Conservation (phyloP, 2,888 invertebrate genomes). For the Calameuta pallipes region DNA sequence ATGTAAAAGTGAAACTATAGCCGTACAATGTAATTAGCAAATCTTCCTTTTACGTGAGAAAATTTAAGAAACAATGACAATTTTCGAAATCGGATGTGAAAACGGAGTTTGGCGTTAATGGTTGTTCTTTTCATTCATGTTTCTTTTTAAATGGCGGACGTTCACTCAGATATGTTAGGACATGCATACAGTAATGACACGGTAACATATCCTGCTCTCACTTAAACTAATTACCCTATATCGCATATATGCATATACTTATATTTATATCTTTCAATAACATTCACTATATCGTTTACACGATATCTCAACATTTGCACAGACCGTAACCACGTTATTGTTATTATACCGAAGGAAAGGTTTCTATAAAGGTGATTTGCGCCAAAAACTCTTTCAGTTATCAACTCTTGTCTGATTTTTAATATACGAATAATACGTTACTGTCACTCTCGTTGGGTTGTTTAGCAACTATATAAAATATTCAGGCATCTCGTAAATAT, state of each 20-base stretch:
- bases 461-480: too few species aligned
- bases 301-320: background rate
- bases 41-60: too few species aligned
- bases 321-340: conserved; percentile 2
- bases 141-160: conserved; percentile 26
- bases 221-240: conserved; percentile 17
- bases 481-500: too few species aligned
- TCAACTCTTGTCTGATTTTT: too few species aligned
- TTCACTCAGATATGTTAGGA: conserved; percentile 48
- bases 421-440: too few species aligned
- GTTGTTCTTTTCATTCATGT: too few species aligned
- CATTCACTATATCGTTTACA: conserved; percentile 1
- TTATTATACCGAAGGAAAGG: conserved; percentile 14
- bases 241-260: conserved; percentile 4
- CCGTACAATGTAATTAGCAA: too few species aligned
- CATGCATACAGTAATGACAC: conserved; percentile 29
- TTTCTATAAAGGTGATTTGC: conserved; percentile 18
- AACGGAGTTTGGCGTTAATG: too few species aligned
- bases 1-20: too few species aligned
- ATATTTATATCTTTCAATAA: conserved; percentile 12
- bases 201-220: conserved; percentile 15
- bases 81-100: background rate
- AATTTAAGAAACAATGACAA: background rate
- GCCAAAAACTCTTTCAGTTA: too few species aligned
- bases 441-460: too few species aligned